phyloP scores from a whole-genome alignment of 2,113 vertebrate genomes.

The Cololabis saira region DNA sequence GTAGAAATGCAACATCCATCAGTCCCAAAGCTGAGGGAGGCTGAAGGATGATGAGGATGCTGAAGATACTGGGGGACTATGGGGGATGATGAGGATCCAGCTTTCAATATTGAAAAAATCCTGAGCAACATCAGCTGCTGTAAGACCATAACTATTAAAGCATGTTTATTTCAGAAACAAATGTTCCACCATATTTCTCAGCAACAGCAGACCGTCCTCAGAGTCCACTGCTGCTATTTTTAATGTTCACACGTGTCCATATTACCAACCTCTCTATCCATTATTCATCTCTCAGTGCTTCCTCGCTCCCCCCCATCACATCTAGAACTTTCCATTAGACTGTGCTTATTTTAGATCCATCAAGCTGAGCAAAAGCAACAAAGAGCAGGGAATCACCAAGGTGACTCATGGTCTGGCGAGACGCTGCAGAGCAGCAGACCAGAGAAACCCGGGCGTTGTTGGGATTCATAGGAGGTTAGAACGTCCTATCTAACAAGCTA shows the following conservation, averaged over 20 bases:
- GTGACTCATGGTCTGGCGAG: conserved; percentile 49
- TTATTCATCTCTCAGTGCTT: conserved; percentile 52
- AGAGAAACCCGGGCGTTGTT: conserved; percentile 31
- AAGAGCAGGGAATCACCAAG: conserved; percentile 23
- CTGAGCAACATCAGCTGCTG: conserved; percentile 38
- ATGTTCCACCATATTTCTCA: conserved; percentile 39
- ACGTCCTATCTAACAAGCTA: conserved; percentile 25
- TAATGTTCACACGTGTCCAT: conserved; percentile 22
- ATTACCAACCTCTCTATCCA: conserved; percentile 21
- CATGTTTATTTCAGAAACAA: conserved; percentile 44
- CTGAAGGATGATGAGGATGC: conserved; percentile 1
- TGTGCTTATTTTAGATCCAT: conserved; percentile 47
- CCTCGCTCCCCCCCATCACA: conserved; percentile 21
- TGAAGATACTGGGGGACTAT: too few relatives aligned
- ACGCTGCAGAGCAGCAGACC: conserved; percentile 20
- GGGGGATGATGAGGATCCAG: not conserved
- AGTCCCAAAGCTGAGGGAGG: too few relatives aligned
- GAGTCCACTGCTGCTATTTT: conserved; percentile 1
- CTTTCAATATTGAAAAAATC: conserved; percentile 42
- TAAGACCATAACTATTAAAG: conserved; percentile 40
- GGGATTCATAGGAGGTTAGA: conserved; percentile 31
- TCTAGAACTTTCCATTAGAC: conserved; percentile 37
- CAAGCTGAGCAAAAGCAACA: conserved; percentile 28
- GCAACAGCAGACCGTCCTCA: conserved; percentile 24
- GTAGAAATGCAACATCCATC: too few relatives aligned